A percentile compares a stretch with the other conserved stretches of the same genome.
Evolutionary conservation across 2,797 vertebrate species (phyloP).

Genomic region (Lemur catta): DNA sequence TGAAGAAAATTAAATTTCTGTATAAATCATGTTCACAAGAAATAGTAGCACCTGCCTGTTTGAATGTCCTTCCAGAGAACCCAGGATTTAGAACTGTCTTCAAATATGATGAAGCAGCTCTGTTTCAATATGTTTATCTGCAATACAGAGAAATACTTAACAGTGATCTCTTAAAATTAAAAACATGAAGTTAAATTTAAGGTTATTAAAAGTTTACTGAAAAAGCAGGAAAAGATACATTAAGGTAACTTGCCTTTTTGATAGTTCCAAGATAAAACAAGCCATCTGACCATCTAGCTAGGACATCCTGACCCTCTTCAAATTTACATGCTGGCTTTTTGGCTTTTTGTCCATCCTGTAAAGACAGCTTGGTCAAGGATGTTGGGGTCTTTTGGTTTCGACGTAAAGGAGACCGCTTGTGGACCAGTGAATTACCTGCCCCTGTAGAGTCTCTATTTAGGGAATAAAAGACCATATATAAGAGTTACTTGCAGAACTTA

Average conservation of each 20-base stretch:
- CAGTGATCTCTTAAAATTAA: slow-evolving; percentile 36
- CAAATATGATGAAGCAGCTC: slow-evolving; percentile 98
- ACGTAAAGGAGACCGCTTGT: slow-evolving; percentile 91
- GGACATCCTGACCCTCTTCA: slow-evolving; percentile 97
- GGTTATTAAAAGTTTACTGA: neutral
- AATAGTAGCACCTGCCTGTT: slow-evolving; percentile 89
- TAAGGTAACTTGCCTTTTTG: slow-evolving; percentile 90
- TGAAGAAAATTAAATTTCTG: slow-evolving; percentile 46
- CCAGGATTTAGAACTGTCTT: slow-evolving; percentile 98
- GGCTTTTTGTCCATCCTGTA: slow-evolving; percentile 92
- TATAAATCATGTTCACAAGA: slow-evolving; percentile 70
- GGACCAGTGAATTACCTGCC: slow-evolving; percentile 94
- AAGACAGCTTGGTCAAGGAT: slow-evolving; percentile 89
- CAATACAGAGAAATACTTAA: slow-evolving; percentile 74
- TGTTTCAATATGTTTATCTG: slow-evolving; percentile 97
- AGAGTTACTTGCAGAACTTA: neutral
- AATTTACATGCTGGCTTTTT: slow-evolving; percentile 93
- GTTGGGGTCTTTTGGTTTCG: slow-evolving; percentile 90
- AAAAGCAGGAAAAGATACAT: slow-evolving; percentile 6
- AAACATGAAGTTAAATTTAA: slow-evolving; percentile 17
- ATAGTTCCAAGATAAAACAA: slow-evolving; percentile 99
- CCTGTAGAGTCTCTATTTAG: slow-evolving; percentile 93
- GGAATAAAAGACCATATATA: slow-evolving; percentile 48
- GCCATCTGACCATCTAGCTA: slow-evolving; percentile 99
- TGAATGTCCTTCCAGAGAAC: slow-evolving; percentile 99